Percentiles rank a stretch among this genome's conserved stretches.
phyloP scores from a whole-genome alignment of 2,797 vertebrate genomes.

The Pseudomugil gertrudae region DNA sequence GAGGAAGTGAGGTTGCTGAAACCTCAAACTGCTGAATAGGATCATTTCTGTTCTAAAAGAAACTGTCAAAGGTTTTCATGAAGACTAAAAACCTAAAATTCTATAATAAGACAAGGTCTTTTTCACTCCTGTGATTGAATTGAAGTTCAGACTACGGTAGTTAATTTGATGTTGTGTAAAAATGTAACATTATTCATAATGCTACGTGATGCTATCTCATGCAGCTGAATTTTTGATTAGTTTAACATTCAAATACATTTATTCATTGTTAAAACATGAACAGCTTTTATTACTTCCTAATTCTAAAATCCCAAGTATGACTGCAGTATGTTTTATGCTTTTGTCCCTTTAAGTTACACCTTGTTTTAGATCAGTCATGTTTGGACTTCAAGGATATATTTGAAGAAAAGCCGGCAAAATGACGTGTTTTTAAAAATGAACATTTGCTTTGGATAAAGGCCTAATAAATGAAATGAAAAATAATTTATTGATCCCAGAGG shows the following conservation, averaged over 20 bases:
- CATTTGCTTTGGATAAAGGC: background rate
- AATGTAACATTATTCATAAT: background rate
- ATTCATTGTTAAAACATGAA: background rate
- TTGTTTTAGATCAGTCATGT: background rate
- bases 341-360: background rate
- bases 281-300: background rate
- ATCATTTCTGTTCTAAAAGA: background rate
- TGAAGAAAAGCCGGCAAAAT: background rate
- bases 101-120: conserved; percentile 3
- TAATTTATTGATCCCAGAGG: too few relatives aligned
- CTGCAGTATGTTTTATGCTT: background rate
- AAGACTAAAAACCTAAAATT: background rate
- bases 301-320: background rate
- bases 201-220: background rate
- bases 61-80: background rate
- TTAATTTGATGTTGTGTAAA: background rate
- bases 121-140: background rate
- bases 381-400: background rate
- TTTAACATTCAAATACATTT: background rate
- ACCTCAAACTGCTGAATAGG: background rate
- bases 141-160: background rate
- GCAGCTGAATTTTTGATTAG: conserved; percentile 13
- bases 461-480: too few relatives aligned
- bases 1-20: conserved; percentile 55
- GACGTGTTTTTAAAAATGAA: background rate